Evolutionary conservation across 2,113 vertebrate species (phyloP).

Genomic region (Alouatta palliata): DNA sequence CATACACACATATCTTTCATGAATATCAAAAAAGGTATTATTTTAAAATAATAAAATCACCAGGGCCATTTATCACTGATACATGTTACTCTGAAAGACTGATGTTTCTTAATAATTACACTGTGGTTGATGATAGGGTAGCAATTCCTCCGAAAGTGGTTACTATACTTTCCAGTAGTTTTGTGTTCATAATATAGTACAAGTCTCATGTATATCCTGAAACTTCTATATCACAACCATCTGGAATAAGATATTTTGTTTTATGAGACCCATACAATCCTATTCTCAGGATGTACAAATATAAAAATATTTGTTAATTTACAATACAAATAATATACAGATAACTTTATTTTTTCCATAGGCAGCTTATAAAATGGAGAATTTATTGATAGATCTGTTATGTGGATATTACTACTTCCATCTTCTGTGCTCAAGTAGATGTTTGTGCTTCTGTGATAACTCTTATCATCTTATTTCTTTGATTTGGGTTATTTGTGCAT

Average conservation of each 20-base stretch:
- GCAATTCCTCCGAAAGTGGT: not conserved
- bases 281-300: not conserved
- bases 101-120: not conserved
- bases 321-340: not conserved
- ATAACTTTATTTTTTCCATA: not conserved
- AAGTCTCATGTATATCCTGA: not conserved
- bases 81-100: not conserved
- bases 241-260: not conserved
- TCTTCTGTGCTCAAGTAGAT: not conserved
- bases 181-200: not conserved
- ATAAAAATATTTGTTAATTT: constrained; percentile 8
- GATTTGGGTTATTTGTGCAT: not conserved
- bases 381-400: not conserved
- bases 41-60: not conserved
- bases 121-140: not conserved
- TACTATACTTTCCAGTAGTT: not conserved
- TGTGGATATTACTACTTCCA: not conserved
- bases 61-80: not conserved
- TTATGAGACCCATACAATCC: not conserved
- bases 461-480: not conserved
- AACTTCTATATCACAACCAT: not conserved
- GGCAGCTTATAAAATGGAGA: not conserved
- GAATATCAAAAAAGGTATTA: not conserved
- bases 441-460: not conserved
- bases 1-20: not conserved